Conservation (phyloP, 2,888 invertebrate genomes). For the Leucophora obtusa region DNA sequence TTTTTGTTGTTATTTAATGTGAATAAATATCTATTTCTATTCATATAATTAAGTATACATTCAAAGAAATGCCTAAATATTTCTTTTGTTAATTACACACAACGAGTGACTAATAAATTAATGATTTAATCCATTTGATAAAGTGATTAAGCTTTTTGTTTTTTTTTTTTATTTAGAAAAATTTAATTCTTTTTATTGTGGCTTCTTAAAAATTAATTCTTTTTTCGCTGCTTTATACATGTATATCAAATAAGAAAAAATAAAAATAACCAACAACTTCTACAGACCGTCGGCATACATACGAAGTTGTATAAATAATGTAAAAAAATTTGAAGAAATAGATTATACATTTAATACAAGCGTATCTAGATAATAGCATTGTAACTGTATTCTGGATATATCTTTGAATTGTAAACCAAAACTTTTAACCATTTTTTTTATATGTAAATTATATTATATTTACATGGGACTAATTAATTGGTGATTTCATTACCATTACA, state of each 20-base stretch:
- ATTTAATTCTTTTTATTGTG: constrained; percentile 14
- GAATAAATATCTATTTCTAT: constrained; percentile 25
- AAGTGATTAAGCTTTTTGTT: constrained; percentile 49
- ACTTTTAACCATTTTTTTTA: no score
- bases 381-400: no score
- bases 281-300: not conserved
- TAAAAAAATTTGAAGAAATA: no score
- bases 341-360: no score
- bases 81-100: constrained; percentile 4
- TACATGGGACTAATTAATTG: no score
- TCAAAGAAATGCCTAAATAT: not conserved
- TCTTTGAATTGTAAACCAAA: no score
- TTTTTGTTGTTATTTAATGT: constrained; percentile 13
- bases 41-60: constrained; percentile 8
- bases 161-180: not conserved
- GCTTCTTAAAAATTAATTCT: not conserved
- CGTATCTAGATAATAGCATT: no score
- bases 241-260: no score
- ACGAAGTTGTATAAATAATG: not conserved
- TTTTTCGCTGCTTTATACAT: no score
- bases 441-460: no score
- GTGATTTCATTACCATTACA: no score
- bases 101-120: constrained; percentile 40
- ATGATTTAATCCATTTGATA: constrained; percentile 50
- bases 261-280: not conserved